Percentiles rank a stretch among this genome's conserved stretches.
Conservation (phyloP, 1,140 invertebrate species). For the Drosophila eugracilis region DNA sequence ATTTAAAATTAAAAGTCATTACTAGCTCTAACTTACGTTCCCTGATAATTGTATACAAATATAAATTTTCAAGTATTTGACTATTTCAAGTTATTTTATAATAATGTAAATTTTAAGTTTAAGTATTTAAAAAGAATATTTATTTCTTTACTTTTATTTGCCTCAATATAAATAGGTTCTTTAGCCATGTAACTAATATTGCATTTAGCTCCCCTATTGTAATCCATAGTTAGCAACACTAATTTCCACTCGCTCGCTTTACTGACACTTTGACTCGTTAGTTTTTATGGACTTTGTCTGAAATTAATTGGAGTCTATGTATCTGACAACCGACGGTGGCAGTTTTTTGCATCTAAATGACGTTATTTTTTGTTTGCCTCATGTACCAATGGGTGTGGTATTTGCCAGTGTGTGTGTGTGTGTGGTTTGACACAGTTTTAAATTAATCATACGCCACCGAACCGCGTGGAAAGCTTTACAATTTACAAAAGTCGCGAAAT, state of each 20-base stretch:
- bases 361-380: constrained; percentile 23
- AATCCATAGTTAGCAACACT: constrained; percentile 10
- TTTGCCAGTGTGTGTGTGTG: constrained; percentile 39
- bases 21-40: too few relatives aligned
- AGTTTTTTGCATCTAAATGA: constrained; percentile 61
- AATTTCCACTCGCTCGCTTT: neutral
- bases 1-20: neutral
- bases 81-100: too few relatives aligned
- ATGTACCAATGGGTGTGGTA: constrained; percentile 1
- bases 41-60: too few relatives aligned
- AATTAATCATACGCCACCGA: constrained; percentile 79
- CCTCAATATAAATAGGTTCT: too few relatives aligned
- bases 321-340: constrained; percentile 67
- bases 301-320: constrained; percentile 80
- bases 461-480: constrained; percentile 66
- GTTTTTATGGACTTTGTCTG: constrained; percentile 80
- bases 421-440: constrained; percentile 80
- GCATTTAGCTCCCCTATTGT: neutral
- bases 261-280: constrained; percentile 58
- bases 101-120: too few relatives aligned
- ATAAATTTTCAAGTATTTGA: too few relatives aligned
- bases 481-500: constrained; percentile 31
- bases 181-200: neutral
- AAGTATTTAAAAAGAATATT: too few relatives aligned
- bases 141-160: too few relatives aligned